Conservation (phyloP, 2,888 invertebrate genomes). For the Metallyticus violacea region DNA sequence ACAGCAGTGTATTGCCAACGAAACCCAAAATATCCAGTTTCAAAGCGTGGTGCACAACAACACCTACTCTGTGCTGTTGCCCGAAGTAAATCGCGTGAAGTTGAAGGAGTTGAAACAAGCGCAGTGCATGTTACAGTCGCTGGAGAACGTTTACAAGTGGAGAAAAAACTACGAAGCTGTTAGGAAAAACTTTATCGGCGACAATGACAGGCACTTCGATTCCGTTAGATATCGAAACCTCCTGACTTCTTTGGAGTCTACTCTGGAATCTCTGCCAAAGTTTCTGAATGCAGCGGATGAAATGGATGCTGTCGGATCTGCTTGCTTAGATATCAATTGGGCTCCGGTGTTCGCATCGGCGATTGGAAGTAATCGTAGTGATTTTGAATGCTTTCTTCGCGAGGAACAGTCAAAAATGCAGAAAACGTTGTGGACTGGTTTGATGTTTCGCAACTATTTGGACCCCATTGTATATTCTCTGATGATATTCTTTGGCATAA, state of each 20-base stretch:
- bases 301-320: not conserved
- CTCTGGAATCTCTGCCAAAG: not conserved
- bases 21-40: not conserved
- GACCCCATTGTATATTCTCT: not conserved
- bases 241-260: not conserved
- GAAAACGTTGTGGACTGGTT: not conserved
- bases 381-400: not conserved
- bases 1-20: not conserved
- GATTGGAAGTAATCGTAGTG: not conserved
- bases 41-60: not conserved
- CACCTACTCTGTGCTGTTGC: not conserved
- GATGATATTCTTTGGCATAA: not conserved
- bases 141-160: not conserved
- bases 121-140: not conserved
- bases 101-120: not conserved
- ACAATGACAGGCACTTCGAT: not conserved
- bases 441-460: not conserved
- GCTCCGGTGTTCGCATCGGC: not conserved
- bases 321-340: not conserved
- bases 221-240: not conserved
- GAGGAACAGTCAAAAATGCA: not conserved
- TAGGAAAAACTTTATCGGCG: not conserved
- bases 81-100: not conserved
- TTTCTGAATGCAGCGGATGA: not conserved
- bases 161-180: not conserved